Evolutionary conservation across 2,888 invertebrate genomes (phyloP).

Genomic region (Protophormia terraenovae): DNA sequence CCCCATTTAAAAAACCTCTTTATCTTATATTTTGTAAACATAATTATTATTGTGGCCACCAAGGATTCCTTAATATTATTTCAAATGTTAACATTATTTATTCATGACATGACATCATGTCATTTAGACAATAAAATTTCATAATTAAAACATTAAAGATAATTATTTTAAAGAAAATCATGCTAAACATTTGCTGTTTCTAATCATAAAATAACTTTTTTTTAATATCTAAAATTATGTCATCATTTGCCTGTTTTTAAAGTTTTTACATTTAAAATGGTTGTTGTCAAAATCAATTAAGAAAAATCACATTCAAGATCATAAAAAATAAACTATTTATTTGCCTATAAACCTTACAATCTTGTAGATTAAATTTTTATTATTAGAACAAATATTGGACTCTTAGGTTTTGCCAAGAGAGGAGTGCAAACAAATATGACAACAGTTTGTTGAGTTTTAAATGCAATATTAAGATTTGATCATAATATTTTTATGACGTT

Average conservation of each 20-base stretch:
- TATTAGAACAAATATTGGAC: neutral
- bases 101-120: slow-evolving; percentile 12
- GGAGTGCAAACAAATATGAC: neutral
- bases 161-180: no score
- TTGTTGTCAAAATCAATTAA: neutral
- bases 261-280: no score
- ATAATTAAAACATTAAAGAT: neutral
- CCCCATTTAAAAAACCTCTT: no score
- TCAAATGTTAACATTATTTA: slow-evolving; percentile 2
- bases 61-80: slow-evolving; percentile 20
- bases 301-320: neutral
- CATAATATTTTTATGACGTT: neutral
- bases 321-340: slow-evolving; percentile 6
- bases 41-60: neutral
- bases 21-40: neutral
- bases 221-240: no score
- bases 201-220: no score
- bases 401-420: neutral
- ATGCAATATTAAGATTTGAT: neutral
- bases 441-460: neutral
- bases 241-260: no score
- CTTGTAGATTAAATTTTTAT: neutral
- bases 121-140: slow-evolving; percentile 16
- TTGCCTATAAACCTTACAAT: slow-evolving; percentile 13
- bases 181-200: no score